Evolutionary conservation across 2,888 invertebrate species (phyloP).

Genomic region (Dryobota labecula): DNA sequence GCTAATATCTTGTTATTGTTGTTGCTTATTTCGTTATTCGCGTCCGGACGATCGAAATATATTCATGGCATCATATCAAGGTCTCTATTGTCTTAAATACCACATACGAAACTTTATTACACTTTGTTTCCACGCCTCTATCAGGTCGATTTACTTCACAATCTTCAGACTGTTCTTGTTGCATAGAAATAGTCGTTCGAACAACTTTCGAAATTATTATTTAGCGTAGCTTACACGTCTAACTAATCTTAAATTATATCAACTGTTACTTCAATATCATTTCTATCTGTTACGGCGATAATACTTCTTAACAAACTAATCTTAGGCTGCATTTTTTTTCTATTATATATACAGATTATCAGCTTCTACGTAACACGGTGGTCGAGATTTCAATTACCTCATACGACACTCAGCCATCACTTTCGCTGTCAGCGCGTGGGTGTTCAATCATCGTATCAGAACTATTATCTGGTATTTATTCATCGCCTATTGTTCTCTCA

Average conservation of each 20-base stretch:
- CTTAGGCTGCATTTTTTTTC: slow-evolving; percentile 42
- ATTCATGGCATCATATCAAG: slow-evolving; percentile 77
- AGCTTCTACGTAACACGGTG: slow-evolving; percentile 75
- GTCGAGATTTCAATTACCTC: slow-evolving; percentile 77
- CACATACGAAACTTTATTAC: slow-evolving; percentile 72
- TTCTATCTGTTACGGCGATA: slow-evolving; percentile 47
- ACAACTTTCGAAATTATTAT: slow-evolving; percentile 53
- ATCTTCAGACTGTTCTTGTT: slow-evolving; percentile 27
- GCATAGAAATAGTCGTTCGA: slow-evolving; percentile 26
- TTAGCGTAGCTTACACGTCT: slow-evolving; percentile 26
- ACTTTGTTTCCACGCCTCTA: slow-evolving; percentile 76
- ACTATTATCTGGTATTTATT: slow-evolving; percentile 68
- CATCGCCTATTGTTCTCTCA: slow-evolving; percentile 79
- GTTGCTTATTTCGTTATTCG: slow-evolving; percentile 67
- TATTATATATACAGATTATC: slow-evolving; percentile 55
- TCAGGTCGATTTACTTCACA: slow-evolving; percentile 59
- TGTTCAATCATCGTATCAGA: slow-evolving; percentile 78
- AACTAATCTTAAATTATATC: slow-evolving; percentile 42
- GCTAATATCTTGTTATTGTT: slow-evolving; percentile 73
- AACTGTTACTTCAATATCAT: slow-evolving; percentile 39
- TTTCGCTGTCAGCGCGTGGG: slow-evolving; percentile 80
- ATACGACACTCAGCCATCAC: slow-evolving; percentile 76
- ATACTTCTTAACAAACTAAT: slow-evolving; percentile 47
- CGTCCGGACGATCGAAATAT: slow-evolving; percentile 71
- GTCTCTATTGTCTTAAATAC: slow-evolving; percentile 81